Conservation (phyloP, 1,140 invertebrate genomes). For the Zeugodacus cucurbitae region DNA sequence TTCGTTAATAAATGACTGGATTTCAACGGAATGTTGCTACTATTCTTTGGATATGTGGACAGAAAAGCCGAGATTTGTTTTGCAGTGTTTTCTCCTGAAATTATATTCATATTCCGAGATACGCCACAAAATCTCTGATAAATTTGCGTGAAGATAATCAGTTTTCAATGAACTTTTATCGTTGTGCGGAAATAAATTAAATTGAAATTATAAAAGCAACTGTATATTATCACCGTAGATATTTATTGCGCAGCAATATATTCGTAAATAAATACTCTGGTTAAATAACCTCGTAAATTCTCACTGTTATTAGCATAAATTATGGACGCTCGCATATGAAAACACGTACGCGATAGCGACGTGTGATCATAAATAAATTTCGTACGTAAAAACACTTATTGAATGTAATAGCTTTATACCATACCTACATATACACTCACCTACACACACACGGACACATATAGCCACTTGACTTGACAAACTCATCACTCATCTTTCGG, state of each 20-base stretch:
- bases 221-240: background rate
- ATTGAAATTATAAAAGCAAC: background rate
- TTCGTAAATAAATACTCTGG: background rate
- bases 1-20: too few relatives aligned
- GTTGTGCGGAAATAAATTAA: too few relatives aligned
- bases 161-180: too few relatives aligned
- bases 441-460: background rate
- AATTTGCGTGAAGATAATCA: too few relatives aligned
- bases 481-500: conserved; percentile 7
- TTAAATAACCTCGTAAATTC: conserved; percentile 1
- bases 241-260: background rate
- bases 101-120: too few relatives aligned
- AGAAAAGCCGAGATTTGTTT: too few relatives aligned
- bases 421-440: background rate
- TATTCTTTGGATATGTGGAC: too few relatives aligned
- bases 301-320: background rate
- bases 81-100: too few relatives aligned
- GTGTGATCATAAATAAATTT: background rate
- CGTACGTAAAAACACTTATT: background rate
- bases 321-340: background rate
- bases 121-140: too few relatives aligned
- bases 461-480: background rate
- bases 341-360: background rate
- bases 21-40: too few relatives aligned
- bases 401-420: background rate